Evolutionary conservation across 2,888 invertebrate species (phyloP).

Genomic region (Chloroclystis v-ata): DNA sequence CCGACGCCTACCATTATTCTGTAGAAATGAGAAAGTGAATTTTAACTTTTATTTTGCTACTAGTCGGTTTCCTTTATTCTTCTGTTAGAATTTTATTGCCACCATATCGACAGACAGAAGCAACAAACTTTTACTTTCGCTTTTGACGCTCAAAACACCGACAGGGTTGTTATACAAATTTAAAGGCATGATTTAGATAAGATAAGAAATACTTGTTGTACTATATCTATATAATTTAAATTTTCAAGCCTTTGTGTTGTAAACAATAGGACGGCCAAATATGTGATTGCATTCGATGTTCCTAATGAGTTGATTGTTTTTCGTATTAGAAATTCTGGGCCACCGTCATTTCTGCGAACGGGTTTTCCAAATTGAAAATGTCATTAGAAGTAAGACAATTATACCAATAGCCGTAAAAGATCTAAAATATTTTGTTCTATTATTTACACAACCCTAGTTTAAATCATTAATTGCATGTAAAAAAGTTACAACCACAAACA

Average conservation of each 20-base stretch:
- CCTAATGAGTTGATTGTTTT: conserved; percentile 16
- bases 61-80: conserved; percentile 46
- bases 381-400: conserved; percentile 11
- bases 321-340: conserved; percentile 19
- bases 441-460: no score
- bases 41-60: conserved; percentile 46
- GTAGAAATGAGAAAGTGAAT: conserved; percentile 60
- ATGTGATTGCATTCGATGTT: conserved; percentile 8
- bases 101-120: conserved; percentile 38
- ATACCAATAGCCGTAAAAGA: no score
- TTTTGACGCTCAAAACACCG: conserved; percentile 31
- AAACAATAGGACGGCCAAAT: neutral
- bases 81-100: conserved; percentile 41
- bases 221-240: neutral
- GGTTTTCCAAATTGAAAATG: conserved; percentile 22
- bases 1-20: conserved; percentile 28
- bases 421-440: no score
- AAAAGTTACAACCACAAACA: no score
- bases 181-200: conserved; percentile 8
- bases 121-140: conserved; percentile 32
- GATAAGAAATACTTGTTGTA: conserved; percentile 7
- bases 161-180: conserved; percentile 32
- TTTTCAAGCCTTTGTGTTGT: neutral
- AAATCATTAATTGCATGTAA: no score
- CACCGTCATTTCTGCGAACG: conserved; percentile 8